These are phyloP conservation scores for Patella ulyssiponensis DNA, from an alignment of 2,888 invertebrate genomes.

Conservation along the genomic window DNA sequence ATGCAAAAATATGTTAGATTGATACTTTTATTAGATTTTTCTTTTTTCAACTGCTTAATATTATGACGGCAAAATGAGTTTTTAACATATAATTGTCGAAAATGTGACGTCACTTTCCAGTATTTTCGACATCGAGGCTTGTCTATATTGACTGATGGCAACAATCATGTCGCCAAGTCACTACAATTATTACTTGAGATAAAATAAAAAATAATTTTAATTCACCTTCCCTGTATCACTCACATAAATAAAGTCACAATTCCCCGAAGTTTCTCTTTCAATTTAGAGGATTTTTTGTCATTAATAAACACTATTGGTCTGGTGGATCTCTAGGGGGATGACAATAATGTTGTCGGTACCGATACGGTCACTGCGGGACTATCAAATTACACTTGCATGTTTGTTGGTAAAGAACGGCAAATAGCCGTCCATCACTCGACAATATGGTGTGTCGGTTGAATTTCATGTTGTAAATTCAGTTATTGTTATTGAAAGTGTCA, in stretches of 20 bases:
- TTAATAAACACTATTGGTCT: slow-evolving; percentile 1
- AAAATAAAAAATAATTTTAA: no score
- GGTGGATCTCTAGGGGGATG: neutral
- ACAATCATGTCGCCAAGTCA: no score
- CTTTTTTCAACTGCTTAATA: no score
- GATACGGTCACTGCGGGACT: neutral
- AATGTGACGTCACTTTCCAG: no score
- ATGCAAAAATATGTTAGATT: no score
- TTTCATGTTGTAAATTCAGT: neutral
- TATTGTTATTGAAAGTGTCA: slow-evolving; percentile 13
- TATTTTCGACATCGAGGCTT: no score
- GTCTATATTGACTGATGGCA: no score
- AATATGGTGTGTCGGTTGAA: slow-evolving; percentile 9
- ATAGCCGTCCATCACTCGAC: slow-evolving; percentile 2
- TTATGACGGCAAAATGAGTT: no score
- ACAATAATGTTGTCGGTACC: neutral
- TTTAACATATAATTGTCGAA: no score
- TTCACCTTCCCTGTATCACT: no score
- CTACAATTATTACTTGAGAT: no score
- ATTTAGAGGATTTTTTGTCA: neutral
- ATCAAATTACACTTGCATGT: neutral
- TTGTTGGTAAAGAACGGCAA: neutral
- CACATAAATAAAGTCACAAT: slow-evolving; percentile 6
- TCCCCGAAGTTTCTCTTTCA: neutral
- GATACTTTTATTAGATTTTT: no score